phyloP scores from a whole-genome alignment of 2,113 vertebrate species.

The Pedionomus torquatus region DNA sequence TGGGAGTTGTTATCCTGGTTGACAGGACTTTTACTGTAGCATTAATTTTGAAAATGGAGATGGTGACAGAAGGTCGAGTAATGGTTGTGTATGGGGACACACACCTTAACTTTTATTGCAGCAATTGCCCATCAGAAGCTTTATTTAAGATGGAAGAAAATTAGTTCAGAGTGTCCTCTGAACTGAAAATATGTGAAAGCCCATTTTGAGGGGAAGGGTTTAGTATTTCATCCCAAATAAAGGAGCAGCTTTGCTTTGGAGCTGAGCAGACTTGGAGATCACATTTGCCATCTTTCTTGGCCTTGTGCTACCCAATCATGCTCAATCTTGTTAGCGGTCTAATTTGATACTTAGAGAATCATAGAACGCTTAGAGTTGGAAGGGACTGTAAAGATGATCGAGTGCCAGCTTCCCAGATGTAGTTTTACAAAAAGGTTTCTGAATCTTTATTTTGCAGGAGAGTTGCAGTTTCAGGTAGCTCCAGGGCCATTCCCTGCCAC shows the following conservation, averaged over 20 bases:
- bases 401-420: not conserved
- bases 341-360: not conserved
- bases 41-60: not conserved
- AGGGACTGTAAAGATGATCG: too few species aligned
- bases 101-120: not conserved
- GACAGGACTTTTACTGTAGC: not conserved
- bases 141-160: not conserved
- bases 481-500: not conserved
- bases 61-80: not conserved
- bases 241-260: not conserved
- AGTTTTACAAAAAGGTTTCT: not conserved
- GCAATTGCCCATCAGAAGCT: not conserved
- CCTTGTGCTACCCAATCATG: not conserved
- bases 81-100: not conserved
- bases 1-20: not conserved
- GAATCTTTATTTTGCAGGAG: not conserved
- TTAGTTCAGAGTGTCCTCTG: not conserved
- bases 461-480: not conserved
- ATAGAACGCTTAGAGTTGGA: too few species aligned
- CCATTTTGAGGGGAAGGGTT: not conserved
- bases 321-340: not conserved
- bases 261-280: not conserved
- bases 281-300: not conserved
- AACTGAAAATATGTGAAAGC: not conserved
- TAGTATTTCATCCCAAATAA: not conserved